These are phyloP conservation scores for Sisor rabdophorus DNA, from an alignment of 2,113 vertebrate genomes.

Conservation along the genomic window DNA sequence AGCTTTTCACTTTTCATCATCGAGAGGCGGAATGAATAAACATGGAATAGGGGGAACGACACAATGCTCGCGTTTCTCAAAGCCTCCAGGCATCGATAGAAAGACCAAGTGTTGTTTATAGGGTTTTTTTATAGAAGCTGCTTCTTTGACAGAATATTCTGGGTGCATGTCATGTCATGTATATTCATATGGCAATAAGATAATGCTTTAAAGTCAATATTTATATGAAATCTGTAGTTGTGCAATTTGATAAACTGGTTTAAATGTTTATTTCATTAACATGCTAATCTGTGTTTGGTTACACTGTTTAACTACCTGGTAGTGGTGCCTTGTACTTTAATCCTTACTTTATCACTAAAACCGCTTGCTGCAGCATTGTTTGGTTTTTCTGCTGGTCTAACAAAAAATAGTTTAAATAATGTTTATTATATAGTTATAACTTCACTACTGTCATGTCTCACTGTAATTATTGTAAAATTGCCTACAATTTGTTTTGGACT, in stretches of 20 bases:
- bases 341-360: background rate
- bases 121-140: conserved; percentile 5
- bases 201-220: background rate
- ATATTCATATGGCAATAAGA: conserved; percentile 35
- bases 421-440: no score
- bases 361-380: background rate
- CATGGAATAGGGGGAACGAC: background rate
- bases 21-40: conserved; percentile 7
- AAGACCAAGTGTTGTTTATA: conserved; percentile 45
- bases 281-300: background rate
- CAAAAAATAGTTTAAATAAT: no score
- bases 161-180: background rate
- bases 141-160: conserved; percentile 11
- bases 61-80: conserved; percentile 22
- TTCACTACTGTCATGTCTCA: no score
- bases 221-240: background rate
- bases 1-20: conserved; percentile 19
- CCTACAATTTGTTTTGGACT: no score
- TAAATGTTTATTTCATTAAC: background rate
- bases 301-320: background rate
- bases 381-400: background rate
- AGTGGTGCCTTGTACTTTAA: background rate
- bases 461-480: no score
- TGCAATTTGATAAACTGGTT: background rate
- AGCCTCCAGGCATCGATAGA: conserved; percentile 23